These are phyloP conservation scores for Casuarius casuarius DNA, from an alignment of 2,113 vertebrate species.

Conservation along the genomic window DNA sequence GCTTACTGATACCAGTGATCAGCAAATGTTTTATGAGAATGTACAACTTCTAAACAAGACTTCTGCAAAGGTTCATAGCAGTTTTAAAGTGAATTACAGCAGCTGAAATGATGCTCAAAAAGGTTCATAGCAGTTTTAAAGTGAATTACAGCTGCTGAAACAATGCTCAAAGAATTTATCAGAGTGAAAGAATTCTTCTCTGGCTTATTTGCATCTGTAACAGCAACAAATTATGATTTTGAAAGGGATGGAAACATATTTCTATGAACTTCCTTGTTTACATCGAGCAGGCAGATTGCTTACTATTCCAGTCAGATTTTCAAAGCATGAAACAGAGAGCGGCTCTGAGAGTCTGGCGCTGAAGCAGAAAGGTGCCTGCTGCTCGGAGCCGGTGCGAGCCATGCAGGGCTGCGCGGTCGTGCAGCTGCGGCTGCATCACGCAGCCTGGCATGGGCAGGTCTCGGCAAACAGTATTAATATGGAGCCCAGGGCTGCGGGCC, in stretches of 20 bases:
- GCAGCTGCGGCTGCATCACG: background rate
- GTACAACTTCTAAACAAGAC: background rate
- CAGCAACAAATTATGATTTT: background rate
- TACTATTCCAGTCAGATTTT: background rate
- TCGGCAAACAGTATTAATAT: background rate
- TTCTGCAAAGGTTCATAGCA: background rate
- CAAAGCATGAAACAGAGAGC: background rate
- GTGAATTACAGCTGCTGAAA: constrained; percentile 1
- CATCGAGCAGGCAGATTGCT: background rate
- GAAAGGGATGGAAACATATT: background rate
- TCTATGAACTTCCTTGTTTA: background rate
- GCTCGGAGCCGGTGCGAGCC: background rate
- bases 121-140: background rate
- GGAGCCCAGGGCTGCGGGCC: background rate
- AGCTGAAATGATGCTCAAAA: background rate
- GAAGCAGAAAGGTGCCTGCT: background rate
- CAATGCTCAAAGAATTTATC: background rate
- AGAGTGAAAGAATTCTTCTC: background rate
- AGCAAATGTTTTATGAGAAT: background rate
- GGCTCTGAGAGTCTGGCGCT: background rate
- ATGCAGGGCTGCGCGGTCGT: background rate
- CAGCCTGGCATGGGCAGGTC: background rate
- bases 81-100: background rate
- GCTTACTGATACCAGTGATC: background rate
- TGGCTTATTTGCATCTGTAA: background rate